Evolutionary conservation across 2,797 vertebrate genomes (phyloP).

Genomic region (Tapera naevia): DNA sequence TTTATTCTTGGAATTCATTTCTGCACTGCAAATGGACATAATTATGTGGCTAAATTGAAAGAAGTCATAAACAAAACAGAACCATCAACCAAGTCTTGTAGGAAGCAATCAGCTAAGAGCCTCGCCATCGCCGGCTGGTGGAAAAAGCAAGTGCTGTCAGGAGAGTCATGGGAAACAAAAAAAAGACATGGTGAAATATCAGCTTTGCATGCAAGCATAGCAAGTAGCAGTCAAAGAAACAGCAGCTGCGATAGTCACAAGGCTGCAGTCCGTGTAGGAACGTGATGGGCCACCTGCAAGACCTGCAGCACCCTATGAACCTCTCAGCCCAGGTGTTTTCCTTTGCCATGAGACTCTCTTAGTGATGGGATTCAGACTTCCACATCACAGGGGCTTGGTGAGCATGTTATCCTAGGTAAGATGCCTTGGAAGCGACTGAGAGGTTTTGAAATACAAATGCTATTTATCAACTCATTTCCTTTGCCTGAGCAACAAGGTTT

Average conservation of each 20-base stretch:
- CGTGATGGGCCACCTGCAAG: not conserved
- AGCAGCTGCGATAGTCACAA: not conserved
- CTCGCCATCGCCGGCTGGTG: fast-evolving
- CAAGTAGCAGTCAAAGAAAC: not conserved
- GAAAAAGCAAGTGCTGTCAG: not conserved
- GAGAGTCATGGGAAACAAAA: not conserved
- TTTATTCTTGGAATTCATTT: constrained; percentile 9
- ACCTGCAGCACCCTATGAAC: not conserved
- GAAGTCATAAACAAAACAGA: constrained; percentile 23
- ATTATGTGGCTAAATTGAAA: constrained; percentile 16
- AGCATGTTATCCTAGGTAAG: not conserved
- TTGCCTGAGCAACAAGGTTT: not conserved
- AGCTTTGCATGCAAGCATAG: not conserved
- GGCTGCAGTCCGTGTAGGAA: not conserved
- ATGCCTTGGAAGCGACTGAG: not conserved
- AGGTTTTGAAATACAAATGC: not conserved
- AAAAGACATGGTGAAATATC: too few relatives aligned
- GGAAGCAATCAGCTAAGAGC: not conserved
- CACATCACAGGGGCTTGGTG: fast-evolving
- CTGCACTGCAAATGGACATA: not conserved
- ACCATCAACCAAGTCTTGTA: not conserved
- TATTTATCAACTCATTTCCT: not conserved
- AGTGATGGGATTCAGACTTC: not conserved
- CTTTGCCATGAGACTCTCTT: not conserved
- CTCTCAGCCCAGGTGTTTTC: fast-evolving